Base-by-base conservation (phyloP, 2,797 vertebrate species). In the Gymnothorax javanicus region DNA sequence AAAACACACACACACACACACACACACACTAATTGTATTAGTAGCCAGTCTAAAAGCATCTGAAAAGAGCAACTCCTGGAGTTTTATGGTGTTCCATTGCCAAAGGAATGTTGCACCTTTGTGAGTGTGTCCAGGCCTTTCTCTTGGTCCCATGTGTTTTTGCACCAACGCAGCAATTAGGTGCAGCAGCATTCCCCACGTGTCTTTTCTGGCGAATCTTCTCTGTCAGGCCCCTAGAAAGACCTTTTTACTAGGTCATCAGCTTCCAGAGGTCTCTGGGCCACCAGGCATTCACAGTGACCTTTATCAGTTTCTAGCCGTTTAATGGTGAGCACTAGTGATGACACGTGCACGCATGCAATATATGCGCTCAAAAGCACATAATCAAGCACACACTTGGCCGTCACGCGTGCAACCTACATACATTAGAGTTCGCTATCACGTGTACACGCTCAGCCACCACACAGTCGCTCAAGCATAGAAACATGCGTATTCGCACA, bases 31-130 rank as follows among this genome's bases (percentile, higher is more conserved):
- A 15, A 79, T 54, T 79, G 5, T 52, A 79, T 79, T 52, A 54
- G 75, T 50, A 54, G 75, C 75, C 75, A 79, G 75, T 54, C 73
- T 5, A 25, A 20, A 20, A 7, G 13, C 25, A 13, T 71, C 27
- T 71, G 67, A 7, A 27, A 77, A 77, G 33, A 15, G 8, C 73
- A 73, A 33, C 13, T 8, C 50, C 23, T 43, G 75, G 75, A 20
- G 75, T 79, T 79, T 79, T 79, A 79, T 43, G 75, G 75, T 52
- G 75, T 79, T 79, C 54, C 54, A 54, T 79, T 79, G 43, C 50
- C 7, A 50, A 54, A 23, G 17, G 75, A 79, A 79, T 79, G 75
- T 79, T 52, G 54, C 75, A 56, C 75, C 50, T 54, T 11, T 23
- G 75, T 17, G 50, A 54, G 50, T 43, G 69, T 43, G 73, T 77